Evolutionary conservation across 2,113 vertebrate genomes (phyloP), one percentile per base, ranked within the genome.

Genomic region (Chiloscyllium plagiosum): DNA sequence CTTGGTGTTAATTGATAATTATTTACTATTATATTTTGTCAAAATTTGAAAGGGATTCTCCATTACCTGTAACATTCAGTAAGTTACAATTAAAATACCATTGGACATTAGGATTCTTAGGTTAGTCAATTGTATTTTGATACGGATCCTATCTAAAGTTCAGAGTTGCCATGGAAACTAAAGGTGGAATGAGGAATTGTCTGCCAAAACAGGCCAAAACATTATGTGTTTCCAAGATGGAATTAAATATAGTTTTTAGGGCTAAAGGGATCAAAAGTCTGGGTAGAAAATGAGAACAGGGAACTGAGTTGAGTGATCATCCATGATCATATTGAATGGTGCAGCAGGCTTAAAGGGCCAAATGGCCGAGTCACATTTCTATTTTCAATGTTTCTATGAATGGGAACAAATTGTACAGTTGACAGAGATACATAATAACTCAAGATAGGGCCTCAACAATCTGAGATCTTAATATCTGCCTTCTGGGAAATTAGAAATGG

Each of bases 21-120:
- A 96, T 96, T 72, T 96, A 96, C 76, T 96, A 97, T 97, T 96
- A 97, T 97, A 97, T 96, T 2, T 70, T 96, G 78, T 92, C 94
- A 96, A 97, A 97, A 97, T 96, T n/a, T 95, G 96, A 96, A 96
- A 96, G 93, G 96, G 96, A 96, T 96, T 95, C 96, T 86, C 90
- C 4, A 76, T 56, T 96, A 96, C 96, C 97, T 96, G 97, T 96
- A 94, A 96, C 83, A 93, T 52, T 96, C 97, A 96, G 97, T 97
- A 96, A 97, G 96, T 97, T 97, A 97, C 65, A 66, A 61, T 50
- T 47, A 85, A 95, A 85, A 95, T 37, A 2, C 20, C 24, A 85
- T 29, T 95, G 0, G 68, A 85, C 20, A 42, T 66, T 95, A 61
- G 12, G 10, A 13, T 68, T 42, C 37, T 24, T 66, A 13, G 24